A percentile compares a stretch with the other conserved stretches of the same genome.
Conservation (phyloP, 2,888 invertebrate genomes). For the Plebejus anna region DNA sequence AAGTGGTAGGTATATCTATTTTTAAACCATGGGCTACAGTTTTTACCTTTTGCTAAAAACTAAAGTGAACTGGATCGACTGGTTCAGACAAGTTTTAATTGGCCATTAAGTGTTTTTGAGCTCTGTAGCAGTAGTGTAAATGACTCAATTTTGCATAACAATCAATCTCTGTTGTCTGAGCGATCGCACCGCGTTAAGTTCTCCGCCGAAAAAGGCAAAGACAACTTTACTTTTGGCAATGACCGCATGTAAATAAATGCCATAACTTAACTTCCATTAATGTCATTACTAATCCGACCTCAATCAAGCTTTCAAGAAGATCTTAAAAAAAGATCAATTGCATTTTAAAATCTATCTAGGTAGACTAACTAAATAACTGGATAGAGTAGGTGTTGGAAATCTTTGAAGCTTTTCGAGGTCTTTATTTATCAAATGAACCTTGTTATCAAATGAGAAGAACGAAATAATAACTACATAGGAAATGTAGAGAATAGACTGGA, state of each 20-base stretch:
- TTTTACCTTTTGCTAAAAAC: slow-evolving; percentile 30
- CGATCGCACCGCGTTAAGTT: slow-evolving; percentile 56
- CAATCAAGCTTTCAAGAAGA: background rate
- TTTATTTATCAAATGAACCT: background rate
- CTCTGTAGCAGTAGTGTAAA: slow-evolving; percentile 53
- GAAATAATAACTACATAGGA: background rate
- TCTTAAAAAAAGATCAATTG: background rate
- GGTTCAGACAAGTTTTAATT: slow-evolving; percentile 58
- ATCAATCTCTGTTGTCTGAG: slow-evolving; percentile 49
- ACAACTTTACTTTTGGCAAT: slow-evolving; percentile 73
- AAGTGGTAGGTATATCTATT: background rate
- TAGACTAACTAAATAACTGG: background rate
- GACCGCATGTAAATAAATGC: slow-evolving; percentile 55
- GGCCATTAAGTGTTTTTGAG: slow-evolving; percentile 49
- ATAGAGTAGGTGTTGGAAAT: background rate
- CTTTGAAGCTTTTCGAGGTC: background rate
- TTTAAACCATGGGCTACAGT: slow-evolving; percentile 13
- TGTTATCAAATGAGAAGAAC: background rate
- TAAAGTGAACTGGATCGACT: slow-evolving; percentile 42
- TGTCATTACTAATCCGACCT: slow-evolving; percentile 17
- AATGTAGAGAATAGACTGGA: background rate
- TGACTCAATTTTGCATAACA: slow-evolving; percentile 56
- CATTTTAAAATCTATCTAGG: background rate
- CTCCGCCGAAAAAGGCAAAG: slow-evolving; percentile 72
- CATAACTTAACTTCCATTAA: slow-evolving; percentile 30